Evolutionary conservation across 2,797 vertebrate genomes (phyloP).

Genomic region (Arnoldichthys spilopterus): DNA sequence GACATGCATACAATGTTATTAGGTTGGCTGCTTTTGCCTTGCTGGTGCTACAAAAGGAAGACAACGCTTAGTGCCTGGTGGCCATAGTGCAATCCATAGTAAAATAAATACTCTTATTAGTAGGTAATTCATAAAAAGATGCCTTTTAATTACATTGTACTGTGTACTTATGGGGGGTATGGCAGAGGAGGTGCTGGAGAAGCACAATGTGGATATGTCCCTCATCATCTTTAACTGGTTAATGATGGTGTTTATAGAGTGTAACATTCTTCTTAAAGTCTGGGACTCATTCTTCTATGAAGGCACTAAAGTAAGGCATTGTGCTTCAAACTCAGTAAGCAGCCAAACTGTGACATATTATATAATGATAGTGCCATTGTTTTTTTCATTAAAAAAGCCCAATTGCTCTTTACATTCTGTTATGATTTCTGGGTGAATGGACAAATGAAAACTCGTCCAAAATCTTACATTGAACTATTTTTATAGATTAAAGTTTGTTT

Average conservation of each 20-base stretch:
- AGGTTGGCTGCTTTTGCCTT: conserved; percentile 91
- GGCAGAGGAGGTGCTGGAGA: conserved; percentile 88
- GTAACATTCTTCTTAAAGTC: conserved; percentile 88
- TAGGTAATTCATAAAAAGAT: not conserved
- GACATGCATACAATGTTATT: not conserved
- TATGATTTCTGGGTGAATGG: no score
- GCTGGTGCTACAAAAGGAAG: conserved; percentile 88
- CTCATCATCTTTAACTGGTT: conserved; percentile 96
- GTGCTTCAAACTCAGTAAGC: not conserved
- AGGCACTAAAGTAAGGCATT: conserved; percentile 86
- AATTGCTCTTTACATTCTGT: no score
- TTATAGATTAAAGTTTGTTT: no score
- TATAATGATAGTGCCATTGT: no score
- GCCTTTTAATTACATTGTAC: not conserved
- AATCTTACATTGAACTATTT: no score
- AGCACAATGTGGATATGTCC: conserved; percentile 84
- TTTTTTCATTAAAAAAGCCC: no score
- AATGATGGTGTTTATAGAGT: conserved; percentile 91
- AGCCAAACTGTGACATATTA: not conserved
- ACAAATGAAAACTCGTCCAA: no score
- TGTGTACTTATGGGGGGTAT: conserved; percentile 92
- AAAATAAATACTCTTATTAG: not conserved
- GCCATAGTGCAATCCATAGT: conserved; percentile 92
- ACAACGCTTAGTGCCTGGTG: conserved; percentile 92
- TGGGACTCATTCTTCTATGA: conserved; percentile 96